phyloP scores from a whole-genome alignment of 2,113 vertebrate genomes.

The Glaucomys volans region DNA sequence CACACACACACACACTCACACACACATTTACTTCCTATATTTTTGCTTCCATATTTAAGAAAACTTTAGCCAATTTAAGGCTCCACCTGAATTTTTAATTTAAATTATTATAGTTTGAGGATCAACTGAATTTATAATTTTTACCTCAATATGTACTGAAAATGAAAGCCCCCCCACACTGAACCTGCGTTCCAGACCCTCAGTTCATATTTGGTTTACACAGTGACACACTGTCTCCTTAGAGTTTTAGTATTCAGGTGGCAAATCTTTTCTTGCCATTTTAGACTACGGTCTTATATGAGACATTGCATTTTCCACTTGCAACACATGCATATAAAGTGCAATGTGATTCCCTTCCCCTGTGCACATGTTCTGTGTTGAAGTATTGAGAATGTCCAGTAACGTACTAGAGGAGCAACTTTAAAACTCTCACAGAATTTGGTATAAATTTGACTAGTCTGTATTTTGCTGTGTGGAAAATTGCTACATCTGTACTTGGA shows the following conservation, averaged over 20 bases:
- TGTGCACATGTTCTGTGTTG: no score
- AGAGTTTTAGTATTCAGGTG: not conserved
- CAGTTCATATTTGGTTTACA: not conserved
- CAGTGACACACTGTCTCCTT: not conserved
- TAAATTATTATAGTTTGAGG: not conserved
- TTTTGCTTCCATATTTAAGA: not conserved
- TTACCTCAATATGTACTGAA: not conserved
- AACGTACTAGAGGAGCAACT: no score
- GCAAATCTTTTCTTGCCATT: not conserved
- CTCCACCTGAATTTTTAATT: not conserved
- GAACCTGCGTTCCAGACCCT: not conserved
- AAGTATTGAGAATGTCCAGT: no score
- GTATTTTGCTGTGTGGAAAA: no score
- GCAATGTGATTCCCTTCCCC: no score
- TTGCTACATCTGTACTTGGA: no score
- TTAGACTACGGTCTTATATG: no score
- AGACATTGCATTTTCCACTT: no score
- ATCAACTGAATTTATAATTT: not conserved
- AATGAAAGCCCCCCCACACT: not conserved
- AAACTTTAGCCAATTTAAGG: not conserved
- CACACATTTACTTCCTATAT: not conserved
- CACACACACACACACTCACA: no score
- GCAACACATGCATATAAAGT: no score
- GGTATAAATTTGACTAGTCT: no score
- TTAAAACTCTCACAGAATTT: no score